Evolutionary conservation across 1,140 invertebrate species (phyloP), one percentile per base, ranked within the genome.

Genomic region (Euwallacea similis): DNA sequence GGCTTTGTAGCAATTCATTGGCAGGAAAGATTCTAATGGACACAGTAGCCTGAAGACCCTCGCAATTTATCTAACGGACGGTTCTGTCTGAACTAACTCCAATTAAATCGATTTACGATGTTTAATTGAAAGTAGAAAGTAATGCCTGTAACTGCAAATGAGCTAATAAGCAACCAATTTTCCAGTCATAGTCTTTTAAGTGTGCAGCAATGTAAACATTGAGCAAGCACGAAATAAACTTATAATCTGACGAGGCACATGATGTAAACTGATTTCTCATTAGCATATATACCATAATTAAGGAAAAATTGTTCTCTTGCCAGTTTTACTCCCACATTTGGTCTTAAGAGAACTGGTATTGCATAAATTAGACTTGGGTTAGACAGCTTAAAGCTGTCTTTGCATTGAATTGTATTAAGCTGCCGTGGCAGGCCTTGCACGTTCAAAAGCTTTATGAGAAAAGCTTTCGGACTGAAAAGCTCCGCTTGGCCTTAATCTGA

Each of bases 271-370:
- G 67, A 69, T 69, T 69, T 69, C 59, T 62, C 59, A 69, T 69
- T 69, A 69, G 60, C 67, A 69, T 33, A 33, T 33, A 33, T 69
- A 69, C 47, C 13, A 16, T 69, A 69, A 69, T 69, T 69, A 69
- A 69, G 59, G 21, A 62, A 69, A 69, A 69, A 58, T 55, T 21
- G 44, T 10, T 68, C 58, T 62, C 50, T 54, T 62, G 62, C 67
- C 67, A 54, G 58, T 69, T 69, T 61, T 54, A 69, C 67, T 69
- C 67, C 67, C 67, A 69, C 67, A 69, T 69, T 69, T 62, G 67
- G 67, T 69, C 44, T 69, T 43, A 54, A 69, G 43, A 60, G 47
- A 54, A 69, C 58, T 69, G 16, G 67, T 69, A 69, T 55, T 43
- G 67, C 47, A 69, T 69, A 69, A 69, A 69, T 69, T 69, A 69